Base-by-base conservation (phyloP, 2,113 vertebrate genomes). In the Seriola aureovittata region DNA sequence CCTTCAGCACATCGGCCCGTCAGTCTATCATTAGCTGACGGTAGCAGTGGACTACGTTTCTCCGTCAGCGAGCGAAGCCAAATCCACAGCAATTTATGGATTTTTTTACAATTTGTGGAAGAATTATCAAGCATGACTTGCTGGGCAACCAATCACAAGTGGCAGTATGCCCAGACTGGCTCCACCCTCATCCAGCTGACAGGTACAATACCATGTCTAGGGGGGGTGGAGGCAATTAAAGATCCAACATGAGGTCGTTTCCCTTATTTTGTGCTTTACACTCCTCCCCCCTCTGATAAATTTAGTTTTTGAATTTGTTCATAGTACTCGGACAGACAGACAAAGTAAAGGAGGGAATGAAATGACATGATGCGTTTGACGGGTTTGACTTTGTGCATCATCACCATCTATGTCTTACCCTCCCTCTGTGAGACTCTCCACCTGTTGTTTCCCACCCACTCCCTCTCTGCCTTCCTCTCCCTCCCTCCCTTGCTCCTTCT, bases 141-240 rank as follows among this genome's bases (percentile, higher is more conserved):
- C 70, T 88, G 91, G 92, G 68, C 87, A 36, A 71, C 85, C 77
- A 87, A 62, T 85, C 91, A 91, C 84, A 87, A 76, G 54, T 93
- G 92, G 93, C 85, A 29, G 42, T 85, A 69, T 14, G 88, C 91
- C 16, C 89, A 90, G 83, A 85, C 86, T 40, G 87, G 88, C 80
- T 90, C 85, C 55, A 88, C 84, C 69, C 83, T 93, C 78, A 80
- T 93, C 68, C 88, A 74, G 48, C 84, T 93, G 83, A 88, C 93
- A 94, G 93, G 93, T 94, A 93, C 73, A 71, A 62, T 13, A 11
- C 59, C 65, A 23, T 32, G 17, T 62, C n/a, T 70, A 34, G 14
- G 58, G 23, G 19, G 52, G 11, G 38, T 23, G 36, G 7, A 0
- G 25, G 42, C n/a, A 42, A 34, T 55, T 25, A 19, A 46, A 69